Evolutionary conservation across 2,113 vertebrate genomes (phyloP), one percentile per base, ranked within the genome.

Genomic region (Calidris pugnax): DNA sequence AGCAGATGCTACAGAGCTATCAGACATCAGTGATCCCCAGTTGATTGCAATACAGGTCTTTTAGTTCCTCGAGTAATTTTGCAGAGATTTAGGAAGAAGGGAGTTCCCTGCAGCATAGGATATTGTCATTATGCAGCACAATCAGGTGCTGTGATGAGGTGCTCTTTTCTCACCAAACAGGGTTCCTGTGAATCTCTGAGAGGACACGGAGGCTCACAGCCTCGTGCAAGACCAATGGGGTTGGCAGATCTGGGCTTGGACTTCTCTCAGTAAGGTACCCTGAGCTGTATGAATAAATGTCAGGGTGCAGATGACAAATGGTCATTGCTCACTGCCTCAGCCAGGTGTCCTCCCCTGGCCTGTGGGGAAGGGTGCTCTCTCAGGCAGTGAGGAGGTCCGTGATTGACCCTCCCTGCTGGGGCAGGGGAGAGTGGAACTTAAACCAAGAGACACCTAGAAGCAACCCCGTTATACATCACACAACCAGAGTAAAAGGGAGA

Each of bases 181-280:
- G 18, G 23, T 11, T 92, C 60, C 56, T 14, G 2, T 30, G 33
- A 78, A 66, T 32, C 10, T 55, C 50, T 69, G 32, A 83, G n/a
- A 55, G 27, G 55, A 80, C 37, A 24, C 0, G 0, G 27, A 80
- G 11, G 10, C 33, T 90, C 17, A 1, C 27, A 78, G 62, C 33
- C 32, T 33, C 51, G 5, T 72, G 19, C 2, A 2, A 81, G 51
- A 50, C 27, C 5, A 1, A 43, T 0, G 0, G 23, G 26, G 18
- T 3, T 60, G 62, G n/a, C n/a, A 90, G 33, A n/a, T 47, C 43
- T 41, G 50, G 23, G 48, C 30, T 51, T 74, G 22, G 12, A 43
- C 85, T 76, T 73, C 55, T 77, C 47, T 81, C 8, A 0, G 22
- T 26, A 12, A 55, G 39, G 23, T 60, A 33, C 60, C n/a, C 84